A percentile compares a stretch with the other conserved stretches of the same genome.
phyloP scores from a whole-genome alignment of 2,888 invertebrate species.

The Sthenelais limicola region DNA sequence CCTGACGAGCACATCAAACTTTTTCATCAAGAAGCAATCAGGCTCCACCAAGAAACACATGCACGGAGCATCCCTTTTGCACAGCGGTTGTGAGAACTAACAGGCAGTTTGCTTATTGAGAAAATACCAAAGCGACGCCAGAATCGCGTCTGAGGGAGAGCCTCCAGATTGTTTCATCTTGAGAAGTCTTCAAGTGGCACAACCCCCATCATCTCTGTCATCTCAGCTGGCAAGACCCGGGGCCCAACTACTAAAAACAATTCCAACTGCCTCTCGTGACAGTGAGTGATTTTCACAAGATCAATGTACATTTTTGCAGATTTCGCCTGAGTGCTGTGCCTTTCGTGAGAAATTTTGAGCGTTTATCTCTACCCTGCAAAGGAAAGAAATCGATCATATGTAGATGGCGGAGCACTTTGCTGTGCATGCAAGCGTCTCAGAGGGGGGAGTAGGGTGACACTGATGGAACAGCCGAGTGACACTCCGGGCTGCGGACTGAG shows the following conservation, averaged over 20 bases:
- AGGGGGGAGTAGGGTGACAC: conserved; percentile 33
- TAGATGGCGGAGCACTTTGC: background rate
- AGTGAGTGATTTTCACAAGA: conserved; percentile 31
- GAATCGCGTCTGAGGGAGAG: background rate
- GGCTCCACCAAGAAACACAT: conserved; percentile 29
- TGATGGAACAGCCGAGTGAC: conserved; percentile 6
- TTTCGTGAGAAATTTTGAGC: conserved; percentile 40
- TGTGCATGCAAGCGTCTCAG: background rate
- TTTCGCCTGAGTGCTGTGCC: conserved; percentile 18
- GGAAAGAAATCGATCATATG: conserved; percentile 25
- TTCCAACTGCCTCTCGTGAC: conserved; percentile 35
- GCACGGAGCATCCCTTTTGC: background rate
- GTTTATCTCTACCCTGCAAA: conserved; percentile 19
- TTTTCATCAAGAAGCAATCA: conserved; percentile 19
- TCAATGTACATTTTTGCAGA: conserved; percentile 36
- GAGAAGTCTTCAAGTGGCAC: conserved; percentile 14
- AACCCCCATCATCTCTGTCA: background rate
- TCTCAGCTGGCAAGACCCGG: background rate
- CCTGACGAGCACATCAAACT: background rate
- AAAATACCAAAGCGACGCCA: conserved; percentile 23
- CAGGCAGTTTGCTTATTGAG: conserved; percentile 36
- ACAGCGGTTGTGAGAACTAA: conserved; percentile 29
- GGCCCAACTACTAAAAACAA: conserved; percentile 32
- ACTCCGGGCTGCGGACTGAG: background rate
- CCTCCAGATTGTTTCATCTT: background rate